Base-by-base conservation (phyloP, 2,797 vertebrate species). In the Tokudaia tokunoshimensis region DNA sequence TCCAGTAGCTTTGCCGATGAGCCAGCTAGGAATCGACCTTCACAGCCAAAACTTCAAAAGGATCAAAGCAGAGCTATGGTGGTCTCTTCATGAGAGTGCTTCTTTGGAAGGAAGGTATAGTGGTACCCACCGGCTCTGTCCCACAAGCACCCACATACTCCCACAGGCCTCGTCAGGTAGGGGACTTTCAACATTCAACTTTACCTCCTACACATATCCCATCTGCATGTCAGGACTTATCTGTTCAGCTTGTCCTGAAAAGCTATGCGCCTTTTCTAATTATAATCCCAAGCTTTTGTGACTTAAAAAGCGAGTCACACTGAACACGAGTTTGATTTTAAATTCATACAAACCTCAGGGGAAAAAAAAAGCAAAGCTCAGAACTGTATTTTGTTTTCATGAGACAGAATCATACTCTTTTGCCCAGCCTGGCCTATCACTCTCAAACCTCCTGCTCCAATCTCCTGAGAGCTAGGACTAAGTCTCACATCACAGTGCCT, bases 221-320 rank as follows among this genome's bases (percentile, higher is more conserved):
- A 22, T 6, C 29, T 96, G 3, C 63, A 50, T 52, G 13, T 22
- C 44, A 94, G 44, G 67, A 44, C n/a, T 82, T 81, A 50, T 41
- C 55, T 50, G 41, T 34, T 55, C 41, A 29, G n/a, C 78, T 93
- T 92, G 80, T 83, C 92, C 95, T 93, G 59, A 85, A 91, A 94
- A 84, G 57, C 24, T 50, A 26, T 80, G 6, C 1, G 47, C 24
- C 52, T 85, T 93, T 86, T 87, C 76, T 63, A 86, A 34, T 70
- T 67, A 61, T 15, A 89, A 91, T 55, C 72, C 41, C 57, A 94
- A 89, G 79, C 2, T 52, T 94, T 26, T 91, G 17, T 67, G 80
- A 91, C 52, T 50, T 76, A 70, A 85, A 96, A 92, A 84, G n/a
- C 94, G 59, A 94, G 78, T 92, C 84, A 95, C 84, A 24, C 26